These are phyloP conservation scores for Sericinus montela DNA, from an alignment of 2,888 invertebrate species.

Conservation along the genomic window DNA sequence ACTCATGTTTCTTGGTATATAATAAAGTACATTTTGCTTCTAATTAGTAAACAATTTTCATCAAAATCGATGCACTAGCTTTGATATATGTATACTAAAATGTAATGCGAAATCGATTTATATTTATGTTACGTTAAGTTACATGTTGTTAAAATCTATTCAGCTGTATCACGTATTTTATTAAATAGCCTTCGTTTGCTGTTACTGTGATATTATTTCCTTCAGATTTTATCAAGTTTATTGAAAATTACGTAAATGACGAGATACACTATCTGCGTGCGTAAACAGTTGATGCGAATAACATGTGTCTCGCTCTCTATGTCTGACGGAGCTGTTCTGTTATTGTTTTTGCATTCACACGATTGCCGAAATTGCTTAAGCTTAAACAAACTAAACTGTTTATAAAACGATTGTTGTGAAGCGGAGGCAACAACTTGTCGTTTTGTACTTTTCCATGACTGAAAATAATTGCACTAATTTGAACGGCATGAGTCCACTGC, in stretches of 20 bases:
- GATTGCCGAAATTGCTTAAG: not conserved
- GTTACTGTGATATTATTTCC: not conserved
- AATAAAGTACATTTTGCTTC: no score
- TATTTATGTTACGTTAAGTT: no score
- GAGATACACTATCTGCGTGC: not conserved
- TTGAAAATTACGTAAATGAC: not conserved
- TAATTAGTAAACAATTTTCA: no score
- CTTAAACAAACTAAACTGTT: not conserved
- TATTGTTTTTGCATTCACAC: not conserved
- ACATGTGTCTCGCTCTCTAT: not conserved
- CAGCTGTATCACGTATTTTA: not conserved
- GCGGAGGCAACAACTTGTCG: not conserved
- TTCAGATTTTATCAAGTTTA: not conserved
- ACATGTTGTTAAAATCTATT: no score
- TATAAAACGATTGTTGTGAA: not conserved
- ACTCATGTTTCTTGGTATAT: no score
- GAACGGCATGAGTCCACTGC: no score
- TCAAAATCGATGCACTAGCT: no score
- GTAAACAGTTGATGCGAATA: conserved; percentile 2
- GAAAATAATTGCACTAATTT: no score
- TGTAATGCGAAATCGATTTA: no score
- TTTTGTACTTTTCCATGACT: not conserved
- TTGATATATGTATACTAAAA: no score
- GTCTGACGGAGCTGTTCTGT: not conserved
- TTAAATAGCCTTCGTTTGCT: no score